These are phyloP conservation scores for Beris morrisii DNA, from an alignment of 2,888 invertebrate genomes.

Conservation along the genomic window DNA sequence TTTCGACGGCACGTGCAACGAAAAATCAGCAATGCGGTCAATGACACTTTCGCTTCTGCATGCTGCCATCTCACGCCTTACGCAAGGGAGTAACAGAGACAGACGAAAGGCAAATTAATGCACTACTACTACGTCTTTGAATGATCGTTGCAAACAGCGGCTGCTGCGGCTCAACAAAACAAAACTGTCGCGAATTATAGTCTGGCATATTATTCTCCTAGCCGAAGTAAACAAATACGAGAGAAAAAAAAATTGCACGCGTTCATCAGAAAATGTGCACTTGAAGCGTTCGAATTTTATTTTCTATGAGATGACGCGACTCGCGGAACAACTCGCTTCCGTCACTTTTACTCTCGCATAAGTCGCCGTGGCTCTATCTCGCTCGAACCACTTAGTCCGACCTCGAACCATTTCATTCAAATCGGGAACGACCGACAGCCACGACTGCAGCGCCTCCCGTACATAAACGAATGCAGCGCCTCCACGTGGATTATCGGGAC, in stretches of 20 bases:
- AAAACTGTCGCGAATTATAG: too few species aligned
- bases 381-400: neutral
- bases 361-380: neutral
- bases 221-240: too few species aligned
- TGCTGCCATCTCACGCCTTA: neutral
- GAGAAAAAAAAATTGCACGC: too few species aligned
- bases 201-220: too few species aligned
- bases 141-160: too few species aligned
- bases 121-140: too few species aligned
- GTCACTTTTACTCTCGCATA: slow-evolving; percentile 20
- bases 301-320: too few species aligned
- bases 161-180: too few species aligned
- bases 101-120: too few species aligned
- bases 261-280: too few species aligned
- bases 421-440: neutral
- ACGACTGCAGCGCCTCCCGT: slow-evolving; percentile 19
- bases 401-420: slow-evolving; percentile 19
- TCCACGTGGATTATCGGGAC: slow-evolving; percentile 21
- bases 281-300: too few species aligned
- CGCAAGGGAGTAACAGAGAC: neutral
- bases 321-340: neutral
- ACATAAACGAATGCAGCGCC: slow-evolving; percentile 8
- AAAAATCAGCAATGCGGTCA: slow-evolving; percentile 30
- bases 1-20: slow-evolving; percentile 36
- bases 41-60: slow-evolving; percentile 14